Conservation (phyloP, 2,888 invertebrate species). For the Lasioglossum oenotherae region DNA sequence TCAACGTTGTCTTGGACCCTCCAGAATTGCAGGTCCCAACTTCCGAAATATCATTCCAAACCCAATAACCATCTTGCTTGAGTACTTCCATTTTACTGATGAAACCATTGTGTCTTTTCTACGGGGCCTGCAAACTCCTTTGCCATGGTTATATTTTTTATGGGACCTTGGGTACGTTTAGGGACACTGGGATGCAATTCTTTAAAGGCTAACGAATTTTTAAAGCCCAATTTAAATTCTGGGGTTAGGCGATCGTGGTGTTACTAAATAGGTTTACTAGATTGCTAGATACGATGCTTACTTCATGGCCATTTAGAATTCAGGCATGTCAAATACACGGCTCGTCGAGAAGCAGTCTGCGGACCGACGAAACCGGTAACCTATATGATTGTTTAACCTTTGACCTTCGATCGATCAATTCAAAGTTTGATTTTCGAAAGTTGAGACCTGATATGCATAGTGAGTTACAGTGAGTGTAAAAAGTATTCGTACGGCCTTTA, state of each 20-base stretch:
- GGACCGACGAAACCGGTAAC: no score
- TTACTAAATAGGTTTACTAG: neutral
- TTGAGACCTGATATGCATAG: no score
- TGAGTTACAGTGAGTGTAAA: no score
- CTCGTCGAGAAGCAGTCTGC: no score
- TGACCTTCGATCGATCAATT: no score
- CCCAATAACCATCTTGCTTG: neutral
- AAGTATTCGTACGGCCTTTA: no score
- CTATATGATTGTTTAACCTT: no score
- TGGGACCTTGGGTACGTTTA: no score
- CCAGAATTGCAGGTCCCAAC: neutral
- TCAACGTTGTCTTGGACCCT: neutral
- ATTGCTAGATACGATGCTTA: no score
- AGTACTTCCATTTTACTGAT: neutral
- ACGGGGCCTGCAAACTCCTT: neutral
- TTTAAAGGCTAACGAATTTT: neutral
- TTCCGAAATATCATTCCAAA: neutral
- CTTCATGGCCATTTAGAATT: no score
- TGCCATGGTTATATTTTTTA: neutral
- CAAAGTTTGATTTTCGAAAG: no score
- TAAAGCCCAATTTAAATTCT: neutral
- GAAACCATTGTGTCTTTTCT: neutral
- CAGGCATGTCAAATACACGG: no score
- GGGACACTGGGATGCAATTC: neutral
- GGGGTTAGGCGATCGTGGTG: neutral